Evolutionary conservation across 2,888 invertebrate species (phyloP), one percentile per base, ranked within the genome.

Genomic region (Clitarchus hookeri): DNA sequence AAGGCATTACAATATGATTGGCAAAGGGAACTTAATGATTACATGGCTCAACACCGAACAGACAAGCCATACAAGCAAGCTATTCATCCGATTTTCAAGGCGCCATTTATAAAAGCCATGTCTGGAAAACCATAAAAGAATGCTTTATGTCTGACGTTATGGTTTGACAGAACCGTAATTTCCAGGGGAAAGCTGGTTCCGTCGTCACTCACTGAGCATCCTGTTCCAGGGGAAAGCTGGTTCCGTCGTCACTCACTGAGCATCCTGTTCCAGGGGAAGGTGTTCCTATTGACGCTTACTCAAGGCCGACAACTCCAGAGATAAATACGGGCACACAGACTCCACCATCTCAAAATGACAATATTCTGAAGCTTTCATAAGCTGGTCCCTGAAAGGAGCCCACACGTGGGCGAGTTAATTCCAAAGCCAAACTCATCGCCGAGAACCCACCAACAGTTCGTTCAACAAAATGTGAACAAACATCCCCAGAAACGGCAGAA

Each of bases 21-120:
- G 84, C 25, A 25, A 23, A 12, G 13, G 2, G 44, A 44, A 16
- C 84, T 84, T 13, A 36, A 44, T 84, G 16, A 12, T 36, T 84
- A 48, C 84, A 84, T 84, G 48, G 44, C 25, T 25, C 13, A 44
- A 44, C 44, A 84, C 13, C 84, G 48, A 84, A 84, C 36, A 44
- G 48, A 84, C 6, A 84, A 44, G 44, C 84, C 84, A 84, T 44
- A 44, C n/a, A 36, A 44, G 36, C 0, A 44, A 36, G 48, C 19
- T 36, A 65, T 84, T 84, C 53, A 65, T 23, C 16, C 84, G 1
- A 84, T 65, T 84, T 84, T 84, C 27, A 84, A 84, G 11, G 23
- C 26, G 16, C 54, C 84, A 26, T 84, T 54, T 84, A 54, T 84
- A 11, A 54, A 36, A 65, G 65, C 54, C 12, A 44, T 84, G 26